A percentile compares a stretch with the other conserved stretches of the same genome.
Evolutionary conservation across 2,797 vertebrate genomes (phyloP).

Genomic region (Sebastes taczanowskii): DNA sequence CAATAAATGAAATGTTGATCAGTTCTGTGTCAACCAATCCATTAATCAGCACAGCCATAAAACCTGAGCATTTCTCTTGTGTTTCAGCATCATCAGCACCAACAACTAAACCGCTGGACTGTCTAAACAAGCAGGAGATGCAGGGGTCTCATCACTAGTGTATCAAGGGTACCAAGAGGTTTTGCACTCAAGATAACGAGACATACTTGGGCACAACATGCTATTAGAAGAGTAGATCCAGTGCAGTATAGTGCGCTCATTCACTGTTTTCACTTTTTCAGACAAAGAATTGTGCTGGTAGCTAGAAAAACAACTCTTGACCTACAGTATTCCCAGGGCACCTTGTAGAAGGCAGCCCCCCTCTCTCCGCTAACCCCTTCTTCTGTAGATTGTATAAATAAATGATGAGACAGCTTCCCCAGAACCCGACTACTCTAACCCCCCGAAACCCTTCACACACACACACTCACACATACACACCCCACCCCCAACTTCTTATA

Average conservation of each 20-base stretch:
- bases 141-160: background rate
- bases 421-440: constrained; percentile 60
- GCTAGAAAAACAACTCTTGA: constrained; percentile 79
- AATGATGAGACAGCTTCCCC: constrained; percentile 78
- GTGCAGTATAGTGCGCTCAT: constrained; percentile 15
- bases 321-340: constrained; percentile 69
- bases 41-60: background rate
- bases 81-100: background rate
- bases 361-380: constrained; percentile 64
- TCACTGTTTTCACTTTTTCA: constrained; percentile 41
- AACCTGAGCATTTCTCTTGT: background rate
- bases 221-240: background rate
- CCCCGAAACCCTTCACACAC: constrained; percentile 52
- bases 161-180: background rate
- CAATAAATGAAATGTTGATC: background rate
- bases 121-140: background rate
- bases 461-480: constrained; percentile 37
- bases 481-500: constrained; percentile 68
- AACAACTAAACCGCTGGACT: background rate
- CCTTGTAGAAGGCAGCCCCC: constrained; percentile 51
- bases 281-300: constrained; percentile 75
- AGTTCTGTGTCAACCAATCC: background rate
- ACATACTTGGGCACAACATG: background rate
- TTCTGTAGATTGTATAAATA: constrained; percentile 81
- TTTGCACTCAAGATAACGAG: constrained; percentile 3